Evolutionary conservation across 2,888 invertebrate genomes (phyloP).

Genomic region (Drosophila recens): DNA sequence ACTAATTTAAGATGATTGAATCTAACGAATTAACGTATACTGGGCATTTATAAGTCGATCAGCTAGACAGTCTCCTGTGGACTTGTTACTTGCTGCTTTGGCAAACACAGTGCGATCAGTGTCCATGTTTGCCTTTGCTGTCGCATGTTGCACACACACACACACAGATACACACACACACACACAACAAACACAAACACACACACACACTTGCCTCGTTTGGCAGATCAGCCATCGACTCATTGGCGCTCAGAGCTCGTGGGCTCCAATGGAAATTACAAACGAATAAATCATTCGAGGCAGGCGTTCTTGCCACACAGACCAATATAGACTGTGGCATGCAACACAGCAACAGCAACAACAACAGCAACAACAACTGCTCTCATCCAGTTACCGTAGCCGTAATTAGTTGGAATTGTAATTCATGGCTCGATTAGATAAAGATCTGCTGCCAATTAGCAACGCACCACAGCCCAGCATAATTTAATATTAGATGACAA

Average conservation of each 20-base stretch:
- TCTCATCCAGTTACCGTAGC: constrained; percentile 46
- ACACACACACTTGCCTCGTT: constrained; percentile 13
- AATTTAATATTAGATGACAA: constrained; percentile 70
- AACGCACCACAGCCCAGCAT: constrained; percentile 71
- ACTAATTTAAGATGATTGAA: not conserved
- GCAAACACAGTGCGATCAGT: constrained; percentile 44
- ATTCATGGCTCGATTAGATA: constrained; percentile 81
- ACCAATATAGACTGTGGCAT: constrained; percentile 14
- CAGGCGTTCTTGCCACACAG: constrained; percentile 29
- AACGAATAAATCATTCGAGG: constrained; percentile 75
- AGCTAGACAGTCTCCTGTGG: not conserved
- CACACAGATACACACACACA: constrained; percentile 12
- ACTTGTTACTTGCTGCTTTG: not conserved
- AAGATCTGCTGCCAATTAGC: constrained; percentile 80
- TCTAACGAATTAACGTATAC: not conserved
- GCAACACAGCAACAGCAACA: constrained; percentile 16
- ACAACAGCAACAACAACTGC: not conserved
- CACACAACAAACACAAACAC: not conserved
- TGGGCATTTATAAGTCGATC: not conserved
- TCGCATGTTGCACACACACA: constrained; percentile 68
- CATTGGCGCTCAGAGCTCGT: constrained; percentile 74
- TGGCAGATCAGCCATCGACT: constrained; percentile 44
- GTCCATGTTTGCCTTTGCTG: constrained; percentile 67
- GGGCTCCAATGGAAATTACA: constrained; percentile 78
- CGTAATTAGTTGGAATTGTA: constrained; percentile 81